Evolutionary conservation across 2,888 invertebrate species (phyloP).

Genomic region (Dynastes maya): DNA sequence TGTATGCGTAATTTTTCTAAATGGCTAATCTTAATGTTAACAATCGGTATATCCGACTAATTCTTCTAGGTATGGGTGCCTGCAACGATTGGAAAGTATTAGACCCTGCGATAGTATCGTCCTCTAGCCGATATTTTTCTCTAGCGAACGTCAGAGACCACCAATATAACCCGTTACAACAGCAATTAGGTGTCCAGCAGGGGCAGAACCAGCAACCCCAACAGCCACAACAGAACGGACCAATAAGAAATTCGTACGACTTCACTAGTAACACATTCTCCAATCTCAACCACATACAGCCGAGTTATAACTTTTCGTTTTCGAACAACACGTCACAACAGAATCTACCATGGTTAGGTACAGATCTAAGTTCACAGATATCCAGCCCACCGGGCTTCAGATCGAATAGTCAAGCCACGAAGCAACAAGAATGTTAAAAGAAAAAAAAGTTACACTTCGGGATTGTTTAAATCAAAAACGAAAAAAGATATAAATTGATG

Average conservation of each 20-base stretch:
- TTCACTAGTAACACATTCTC: constrained; percentile 50
- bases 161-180: constrained; percentile 57
- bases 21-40: constrained; percentile 30
- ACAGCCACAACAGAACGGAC: constrained; percentile 52
- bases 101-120: constrained; percentile 93
- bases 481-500: constrained; percentile 31
- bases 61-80: constrained; percentile 71
- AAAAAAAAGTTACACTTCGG: constrained; percentile 14
- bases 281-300: constrained; percentile 46
- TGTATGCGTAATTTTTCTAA: too few relatives aligned
- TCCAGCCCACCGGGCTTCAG: constrained; percentile 70
- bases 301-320: constrained; percentile 56
- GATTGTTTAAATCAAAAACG: constrained; percentile 35
- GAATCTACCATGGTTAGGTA: constrained; percentile 66
- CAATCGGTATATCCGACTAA: constrained; percentile 5
- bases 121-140: constrained; percentile 77
- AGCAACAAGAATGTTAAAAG: constrained; percentile 52
- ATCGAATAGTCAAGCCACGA: constrained; percentile 64
- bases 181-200: constrained; percentile 51
- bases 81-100: constrained; percentile 91
- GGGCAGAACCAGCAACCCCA: constrained; percentile 58
- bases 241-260: constrained; percentile 53
- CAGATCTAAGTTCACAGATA: constrained; percentile 67
- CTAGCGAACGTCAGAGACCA: constrained; percentile 65
- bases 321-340: constrained; percentile 57